Base-by-base conservation (phyloP, 2,888 invertebrate genomes). In the Amblyjoppa proteus region DNA sequence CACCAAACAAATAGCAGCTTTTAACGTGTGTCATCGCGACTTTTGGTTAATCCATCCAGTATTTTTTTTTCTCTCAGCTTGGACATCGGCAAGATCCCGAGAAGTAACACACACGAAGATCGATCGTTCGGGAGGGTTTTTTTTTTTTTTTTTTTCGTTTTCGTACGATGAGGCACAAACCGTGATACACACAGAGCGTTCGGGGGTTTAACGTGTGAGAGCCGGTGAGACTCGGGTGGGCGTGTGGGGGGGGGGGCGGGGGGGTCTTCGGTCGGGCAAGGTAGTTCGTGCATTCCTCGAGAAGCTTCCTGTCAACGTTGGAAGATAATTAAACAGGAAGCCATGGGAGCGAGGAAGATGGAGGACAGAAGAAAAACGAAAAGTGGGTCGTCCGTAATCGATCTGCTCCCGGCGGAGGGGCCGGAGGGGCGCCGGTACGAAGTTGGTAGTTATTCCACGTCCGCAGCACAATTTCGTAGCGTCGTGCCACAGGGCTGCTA, bases 311-410 rank as follows among this genome's bases (percentile, higher is more conserved):
- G 81, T 81, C 81, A 69, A 77, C 85, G 79, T 78, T 73, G 38
- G 61, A 81, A 81, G 81, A 73, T 82, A 86, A 87, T 87, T 79
- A 82, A 86, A 79, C 81, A 78, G 71, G 78, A 79, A 69, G 56
- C 68, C 28, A 38, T 41, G 66, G 28, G 75, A 69, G 45, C 64
- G 75, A 78, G 56, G 34, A 61, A 77, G 69, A 66, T 64, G 34
- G 66, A 76, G 64, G 69, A 71, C 45, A 58, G 73, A 68, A 80
- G 66, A 70, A 86, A 79, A 79, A 69, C 66, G 66, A 81, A 81
- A 85, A 82, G 76, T 81, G 79, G 86, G 86, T 84, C 83, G 78
- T 76, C 75, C 61, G 85, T 85, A 80, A 83, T 85, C 85, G 85
- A 85, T 85, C 85, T 85, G 75, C 78, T 77, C 80, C 76, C 16